These are phyloP conservation scores for Maccullochella peelii DNA, from an alignment of 2,113 vertebrate genomes.

Conservation along the genomic window DNA sequence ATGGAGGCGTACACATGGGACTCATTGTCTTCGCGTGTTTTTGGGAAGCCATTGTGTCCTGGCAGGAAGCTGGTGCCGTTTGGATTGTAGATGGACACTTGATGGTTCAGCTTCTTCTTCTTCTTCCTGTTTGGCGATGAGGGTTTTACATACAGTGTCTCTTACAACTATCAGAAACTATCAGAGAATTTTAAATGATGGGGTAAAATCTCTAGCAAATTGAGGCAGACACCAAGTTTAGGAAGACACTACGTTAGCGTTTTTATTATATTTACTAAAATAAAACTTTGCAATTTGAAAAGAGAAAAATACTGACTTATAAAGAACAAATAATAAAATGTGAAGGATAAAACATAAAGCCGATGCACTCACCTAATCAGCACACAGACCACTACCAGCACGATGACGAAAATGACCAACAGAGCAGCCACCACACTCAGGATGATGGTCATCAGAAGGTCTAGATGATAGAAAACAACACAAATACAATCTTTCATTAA, in stretches of 20 bases:
- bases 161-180: not conserved
- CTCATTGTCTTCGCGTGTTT: constrained; percentile 82
- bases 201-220: not conserved
- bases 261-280: not conserved
- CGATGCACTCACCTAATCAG: constrained; percentile 86
- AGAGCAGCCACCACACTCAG: constrained; percentile 81
- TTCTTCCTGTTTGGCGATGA: constrained; percentile 81
- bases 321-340: not conserved
- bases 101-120: constrained; percentile 63
- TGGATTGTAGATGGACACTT: constrained; percentile 89
- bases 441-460: constrained; percentile 72
- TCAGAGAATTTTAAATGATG: not conserved
- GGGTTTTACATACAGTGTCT: not conserved
- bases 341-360: not conserved
- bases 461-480: constrained; percentile 76
- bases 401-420: constrained; percentile 64
- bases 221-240: not conserved
- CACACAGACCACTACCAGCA: constrained; percentile 83
- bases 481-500: not conserved
- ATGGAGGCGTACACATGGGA: constrained; percentile 91
- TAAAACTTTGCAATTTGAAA: not conserved
- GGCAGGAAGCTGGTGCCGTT: constrained; percentile 84
- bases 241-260: not conserved
- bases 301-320: not conserved
- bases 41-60: constrained; percentile 71